Conservation (phyloP, 2,113 vertebrate species). For the Sitta europaea region DNA sequence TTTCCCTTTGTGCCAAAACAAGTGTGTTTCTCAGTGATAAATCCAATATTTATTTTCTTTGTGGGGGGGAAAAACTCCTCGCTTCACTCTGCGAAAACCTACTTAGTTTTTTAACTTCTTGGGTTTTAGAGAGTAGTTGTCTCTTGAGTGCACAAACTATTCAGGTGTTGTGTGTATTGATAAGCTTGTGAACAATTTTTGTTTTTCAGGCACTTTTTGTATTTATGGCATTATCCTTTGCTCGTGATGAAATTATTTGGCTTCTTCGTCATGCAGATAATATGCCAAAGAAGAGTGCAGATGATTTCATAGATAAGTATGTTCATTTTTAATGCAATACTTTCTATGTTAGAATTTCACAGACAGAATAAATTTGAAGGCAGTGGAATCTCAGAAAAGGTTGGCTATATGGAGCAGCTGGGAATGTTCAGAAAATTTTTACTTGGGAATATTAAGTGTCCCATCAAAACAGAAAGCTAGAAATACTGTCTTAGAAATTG, state of each 20-base stretch:
- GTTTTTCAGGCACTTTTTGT: slow-evolving; percentile 90
- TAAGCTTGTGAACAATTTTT: background rate
- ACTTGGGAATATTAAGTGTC: background rate
- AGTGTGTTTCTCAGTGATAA: background rate
- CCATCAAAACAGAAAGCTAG: background rate
- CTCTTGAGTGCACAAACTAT: background rate
- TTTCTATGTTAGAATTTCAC: background rate
- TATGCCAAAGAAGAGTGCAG: slow-evolving; percentile 98
- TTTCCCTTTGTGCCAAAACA: background rate
- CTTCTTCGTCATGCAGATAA: slow-evolving; percentile 97
- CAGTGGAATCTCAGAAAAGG: background rate
- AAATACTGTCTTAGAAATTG: background rate
- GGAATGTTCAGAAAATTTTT: background rate
- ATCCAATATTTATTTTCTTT: rapidly evolving
- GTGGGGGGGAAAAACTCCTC: rapidly evolving
- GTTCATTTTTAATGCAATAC: slow-evolving; percentile 4
- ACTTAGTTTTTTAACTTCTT: background rate
- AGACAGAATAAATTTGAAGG: background rate
- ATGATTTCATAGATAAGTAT: slow-evolving; percentile 98
- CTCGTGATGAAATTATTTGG: slow-evolving; percentile 99
- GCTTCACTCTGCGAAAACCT: background rate
- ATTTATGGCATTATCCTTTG: slow-evolving; percentile 98
- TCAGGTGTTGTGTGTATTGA: background rate
- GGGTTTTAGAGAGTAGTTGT: background rate
- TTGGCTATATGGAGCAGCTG: background rate